Base-by-base conservation (phyloP, 2,113 vertebrate species). In the Mormyrus lacerda region DNA sequence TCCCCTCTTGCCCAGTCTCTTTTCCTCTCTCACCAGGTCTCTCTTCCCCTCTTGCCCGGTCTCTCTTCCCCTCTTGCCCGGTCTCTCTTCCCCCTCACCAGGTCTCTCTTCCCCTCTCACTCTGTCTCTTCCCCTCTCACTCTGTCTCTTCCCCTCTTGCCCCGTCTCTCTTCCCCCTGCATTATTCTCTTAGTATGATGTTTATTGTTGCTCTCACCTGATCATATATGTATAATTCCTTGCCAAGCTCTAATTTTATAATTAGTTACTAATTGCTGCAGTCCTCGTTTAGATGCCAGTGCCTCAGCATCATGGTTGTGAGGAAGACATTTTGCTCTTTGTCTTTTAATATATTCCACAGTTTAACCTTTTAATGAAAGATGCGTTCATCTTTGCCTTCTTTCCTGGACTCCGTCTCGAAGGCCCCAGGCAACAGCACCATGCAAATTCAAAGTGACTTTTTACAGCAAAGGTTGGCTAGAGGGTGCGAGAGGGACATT, bases 251-350 rank as follows among this genome's bases (percentile, higher is more conserved):
- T 93, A 94, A 93, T 92, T 91, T 94, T 93, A 94, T 95, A 96
- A 96, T 96, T 96, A 95, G 93, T 79, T 89, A 92, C 93, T 94
- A 95, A 96, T 96, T 96, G 91, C 94, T 89, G 91, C 92, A 94
- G 93, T 91, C 92, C 93, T 95, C 95, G 89, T 93, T 65, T 53
- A 93, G 93, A 93, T 89, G 88, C 89, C 94, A 90, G 55, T 27
- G 2, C 55, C n/a, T 45, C 44, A 24, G 47, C 55, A 82, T 79
- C 35, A 17, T 47, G 24, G 87, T 86, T 85, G 27, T 55, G 24
- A 79, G 79, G 39, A 87, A 89, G 73, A 87, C n/a, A 50, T 87
- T 53, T 87, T 69, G 61, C 85, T 87, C 50, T 55, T 53, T 69
- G 21, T 76, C 44, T 50, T 27, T 50, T 87, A 89, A 86, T 73